Evolutionary conservation across 1,140 invertebrate genomes (phyloP), one percentile per base, ranked within the genome.

Genomic region (Aculops lycopersici): DNA sequence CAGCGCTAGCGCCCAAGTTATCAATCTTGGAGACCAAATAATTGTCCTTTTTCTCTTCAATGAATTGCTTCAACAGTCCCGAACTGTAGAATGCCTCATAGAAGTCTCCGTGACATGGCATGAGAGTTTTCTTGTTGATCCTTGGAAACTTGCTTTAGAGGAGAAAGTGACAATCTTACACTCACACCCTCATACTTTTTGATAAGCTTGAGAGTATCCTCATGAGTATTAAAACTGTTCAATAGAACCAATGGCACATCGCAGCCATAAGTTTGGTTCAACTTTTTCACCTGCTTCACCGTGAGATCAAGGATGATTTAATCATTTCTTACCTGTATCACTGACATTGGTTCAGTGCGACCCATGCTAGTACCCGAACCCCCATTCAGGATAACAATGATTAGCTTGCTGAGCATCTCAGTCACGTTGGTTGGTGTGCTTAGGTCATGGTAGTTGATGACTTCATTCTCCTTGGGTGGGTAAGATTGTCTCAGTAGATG

Each of bases 211-310:
- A 83, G 70, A 0, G 90, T 98, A 50, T 98, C 92, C 50, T 83
- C 83, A 52, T 97, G 80, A 0, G 92, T 98, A 55, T 98, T 97
- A 58, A 98, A 98, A 0, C 88, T 97, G 58, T 98, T 90, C 92
- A 98, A 98, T 37, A 98, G 61, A 17, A 99, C 80, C 36, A 97
- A 59, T 2, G 92, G 92, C 1, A 98, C 84, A 58, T 86, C 79
- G 19, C 73, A 72, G 51, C 77, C 72, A 56, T 95, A 97, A 1
- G 68, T 76, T 62, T 79, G 86, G 57, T 98, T 98, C 36, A 98
- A 62, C 53, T 88, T 71, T 79, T 97, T 88, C 52, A 98, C 94
- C 62, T 98, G 90, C 55, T 97, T 86, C 20, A 98, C 86, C 16
- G 83, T 95, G 20, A 98, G 60, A 65, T 98, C 92, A 38, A 98